Base-by-base conservation (phyloP, 2,888 invertebrate genomes). In the Cetonia aurata region DNA sequence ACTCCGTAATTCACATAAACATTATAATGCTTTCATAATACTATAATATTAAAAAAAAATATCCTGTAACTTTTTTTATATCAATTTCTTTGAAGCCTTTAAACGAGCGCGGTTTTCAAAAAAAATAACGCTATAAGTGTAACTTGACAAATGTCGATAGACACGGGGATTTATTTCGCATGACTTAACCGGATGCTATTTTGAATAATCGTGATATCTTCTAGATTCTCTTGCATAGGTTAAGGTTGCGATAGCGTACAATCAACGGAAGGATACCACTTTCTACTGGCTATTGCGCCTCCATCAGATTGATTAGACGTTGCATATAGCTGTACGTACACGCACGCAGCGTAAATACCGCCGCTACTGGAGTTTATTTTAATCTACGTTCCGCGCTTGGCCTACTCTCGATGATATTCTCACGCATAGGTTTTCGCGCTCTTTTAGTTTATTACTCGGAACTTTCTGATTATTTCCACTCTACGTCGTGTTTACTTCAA, bases 171-270 rank as follows among this genome's bases (percentile, higher is more conserved):
- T 25, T 55, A 57, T 66, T 25, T 73, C 71, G 74, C 74, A 74
- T 75, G 74, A 75, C 73, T 73, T 74, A 77, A 75, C 77, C 77
- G 77, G 77, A 77, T 76, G 71, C 74, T 71, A 71, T 72, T 75
- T 77, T 74, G 72, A 75, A 76, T 76, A 75, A 75, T 76, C 76
- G 76, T 77, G 75, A 76, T 75, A 74, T 71, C 72, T 74, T 71
- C 62, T 69, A 70, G 69, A 75, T 74, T 73, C 70, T 50, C 37
- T 65, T 73, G 72, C 71, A 77, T 77, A 77, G 77, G 77, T 76
- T 76, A 77, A 77, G 77, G 77, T 77, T 77, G 75, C 71, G 33
- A 46, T 65, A 65, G 62, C 68, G 70, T 71, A 72, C 77, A 77
- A 77, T 73, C 72, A 75, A 70, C 75, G 75, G 75, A 75, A 75